phyloP scores from a whole-genome alignment of 2,797 vertebrate species.

The Platyrinchus mystaceus region DNA sequence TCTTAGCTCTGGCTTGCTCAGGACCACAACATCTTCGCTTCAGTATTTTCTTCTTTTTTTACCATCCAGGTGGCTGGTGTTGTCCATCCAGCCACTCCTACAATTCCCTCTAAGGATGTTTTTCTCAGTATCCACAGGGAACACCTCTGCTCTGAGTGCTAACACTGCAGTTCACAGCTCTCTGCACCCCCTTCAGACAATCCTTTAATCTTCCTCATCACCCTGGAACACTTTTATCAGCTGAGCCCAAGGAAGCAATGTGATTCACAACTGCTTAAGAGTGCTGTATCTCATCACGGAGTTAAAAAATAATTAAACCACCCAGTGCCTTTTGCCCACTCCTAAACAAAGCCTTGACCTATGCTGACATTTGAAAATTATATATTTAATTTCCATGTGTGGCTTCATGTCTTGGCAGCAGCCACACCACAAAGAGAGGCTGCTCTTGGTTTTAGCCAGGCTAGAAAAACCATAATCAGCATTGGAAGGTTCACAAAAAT shows the following conservation, averaged over 20 bases:
- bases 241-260: neutral
- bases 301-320: neutral
- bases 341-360: conserved; percentile 6
- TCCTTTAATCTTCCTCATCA: neutral
- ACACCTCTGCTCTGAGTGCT: neutral
- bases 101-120: neutral
- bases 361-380: neutral
- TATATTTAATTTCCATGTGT: conserved; percentile 18
- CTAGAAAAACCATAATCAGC: conserved; percentile 40
- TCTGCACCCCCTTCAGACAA: neutral
- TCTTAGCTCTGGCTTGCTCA: too few species aligned
- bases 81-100: too few species aligned
- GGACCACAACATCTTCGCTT: too few species aligned
- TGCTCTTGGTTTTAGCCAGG: neutral
- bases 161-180: neutral
- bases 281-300: neutral
- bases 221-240: neutral
- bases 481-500: conserved; percentile 46
- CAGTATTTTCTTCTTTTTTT: too few species aligned
- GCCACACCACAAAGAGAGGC: neutral
- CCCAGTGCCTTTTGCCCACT: neutral
- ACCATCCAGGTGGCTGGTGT: too few species aligned
- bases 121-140: neutral
- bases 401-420: conserved; percentile 37
- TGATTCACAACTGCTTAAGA: neutral